phyloP scores from a whole-genome alignment of 2,113 vertebrate species.

The Lasiurus cinereus region DNA sequence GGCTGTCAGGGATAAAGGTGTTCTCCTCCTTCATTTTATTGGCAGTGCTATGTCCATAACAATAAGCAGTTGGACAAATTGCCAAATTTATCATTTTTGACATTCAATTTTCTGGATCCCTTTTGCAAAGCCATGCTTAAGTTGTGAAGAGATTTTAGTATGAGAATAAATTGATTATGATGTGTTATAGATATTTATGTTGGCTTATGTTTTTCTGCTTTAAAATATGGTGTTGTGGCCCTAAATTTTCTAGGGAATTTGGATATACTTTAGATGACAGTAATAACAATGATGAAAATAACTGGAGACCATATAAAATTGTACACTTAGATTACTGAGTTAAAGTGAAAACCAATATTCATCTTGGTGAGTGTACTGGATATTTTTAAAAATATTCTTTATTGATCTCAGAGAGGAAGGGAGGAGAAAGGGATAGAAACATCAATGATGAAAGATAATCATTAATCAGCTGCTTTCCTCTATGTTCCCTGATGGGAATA shows the following conservation, averaged over 20 bases:
- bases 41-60: slow-evolving; percentile 75
- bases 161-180: slow-evolving; percentile 81
- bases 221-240: background rate
- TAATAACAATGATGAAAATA: slow-evolving; percentile 39
- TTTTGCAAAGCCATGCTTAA: slow-evolving; percentile 83
- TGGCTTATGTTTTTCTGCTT: slow-evolving; percentile 47
- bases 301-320: background rate
- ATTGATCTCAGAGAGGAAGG: too few relatives aligned
- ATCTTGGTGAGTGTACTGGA: background rate
- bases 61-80: slow-evolving; percentile 84
- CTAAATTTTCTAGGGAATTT: slow-evolving; percentile 15
- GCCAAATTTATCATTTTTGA: slow-evolving; percentile 87
- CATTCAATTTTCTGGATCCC: slow-evolving; percentile 83
- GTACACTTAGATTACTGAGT: background rate
- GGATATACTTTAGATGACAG: slow-evolving; percentile 13
- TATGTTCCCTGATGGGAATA: too few relatives aligned
- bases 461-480: too few relatives aligned
- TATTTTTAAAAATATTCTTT: background rate
- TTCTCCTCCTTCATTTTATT: slow-evolving; percentile 70
- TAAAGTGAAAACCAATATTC: background rate
- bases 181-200: slow-evolving; percentile 70
- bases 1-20: slow-evolving; percentile 65
- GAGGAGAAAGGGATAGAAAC: too few relatives aligned
- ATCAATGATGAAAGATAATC: too few relatives aligned
- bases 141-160: slow-evolving; percentile 75